phyloP scores from a whole-genome alignment of 2,113 vertebrate genomes.

The Phyllostomus discolor region DNA sequence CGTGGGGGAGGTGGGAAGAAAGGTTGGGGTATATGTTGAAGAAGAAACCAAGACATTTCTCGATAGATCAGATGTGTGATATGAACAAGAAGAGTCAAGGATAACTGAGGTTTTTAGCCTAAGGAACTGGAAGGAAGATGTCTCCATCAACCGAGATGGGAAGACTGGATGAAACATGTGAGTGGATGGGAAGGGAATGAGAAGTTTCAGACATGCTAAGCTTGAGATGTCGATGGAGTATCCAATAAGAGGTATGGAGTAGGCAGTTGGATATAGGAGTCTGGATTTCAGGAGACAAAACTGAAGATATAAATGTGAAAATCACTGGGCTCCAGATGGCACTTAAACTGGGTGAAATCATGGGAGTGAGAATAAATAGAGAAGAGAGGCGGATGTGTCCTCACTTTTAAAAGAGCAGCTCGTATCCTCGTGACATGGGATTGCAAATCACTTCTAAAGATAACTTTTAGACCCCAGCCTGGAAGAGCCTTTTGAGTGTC shows the following conservation, averaged over 20 bases:
- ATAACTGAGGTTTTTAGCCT: background rate
- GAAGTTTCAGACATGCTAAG: background rate
- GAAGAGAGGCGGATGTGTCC: background rate
- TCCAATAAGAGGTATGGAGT: slow-evolving; percentile 26
- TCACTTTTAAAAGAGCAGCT: slow-evolving; percentile 50
- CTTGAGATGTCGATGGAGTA: background rate
- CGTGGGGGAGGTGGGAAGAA: background rate
- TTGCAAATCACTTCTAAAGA: slow-evolving; percentile 52
- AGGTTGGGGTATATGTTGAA: background rate
- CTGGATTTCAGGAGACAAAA: slow-evolving; percentile 36
- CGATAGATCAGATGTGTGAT: background rate
- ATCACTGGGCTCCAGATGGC: slow-evolving; percentile 43
- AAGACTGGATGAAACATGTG: background rate
- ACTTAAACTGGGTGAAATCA: slow-evolving; percentile 41
- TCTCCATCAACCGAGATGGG: background rate
- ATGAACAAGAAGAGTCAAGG: background rate
- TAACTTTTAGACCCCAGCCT: background rate
- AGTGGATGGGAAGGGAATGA: background rate
- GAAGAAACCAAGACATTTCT: background rate
- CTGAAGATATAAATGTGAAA: slow-evolving; percentile 20
- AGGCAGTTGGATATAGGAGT: background rate
- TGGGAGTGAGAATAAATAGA: slow-evolving; percentile 47
- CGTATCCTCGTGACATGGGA: background rate
- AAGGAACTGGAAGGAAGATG: background rate
- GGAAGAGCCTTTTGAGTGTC: background rate